Evolutionary conservation across 2,113 vertebrate genomes (phyloP).

Genomic region (Ammodytes marinus): DNA sequence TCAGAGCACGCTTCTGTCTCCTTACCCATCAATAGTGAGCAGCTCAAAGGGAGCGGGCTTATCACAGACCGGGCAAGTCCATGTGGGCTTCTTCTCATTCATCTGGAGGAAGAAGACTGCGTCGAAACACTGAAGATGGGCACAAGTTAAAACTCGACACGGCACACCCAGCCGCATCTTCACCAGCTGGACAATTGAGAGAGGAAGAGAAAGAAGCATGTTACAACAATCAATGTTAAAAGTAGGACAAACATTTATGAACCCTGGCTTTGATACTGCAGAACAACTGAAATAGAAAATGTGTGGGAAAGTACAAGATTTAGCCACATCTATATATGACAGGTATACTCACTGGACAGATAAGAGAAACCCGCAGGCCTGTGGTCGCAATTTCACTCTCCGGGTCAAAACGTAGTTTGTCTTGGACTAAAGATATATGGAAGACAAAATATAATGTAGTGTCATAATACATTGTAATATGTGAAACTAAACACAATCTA

Average conservation of each 20-base stretch:
- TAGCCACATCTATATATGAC: background rate
- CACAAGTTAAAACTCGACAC: conserved; percentile 95
- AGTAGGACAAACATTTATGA: background rate
- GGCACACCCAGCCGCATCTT: conserved; percentile 98
- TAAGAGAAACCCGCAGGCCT: conserved; percentile 95
- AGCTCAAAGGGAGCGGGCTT: conserved; percentile 97
- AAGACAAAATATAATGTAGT: background rate
- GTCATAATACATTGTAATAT: background rate
- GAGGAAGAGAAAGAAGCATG: conserved; percentile 1
- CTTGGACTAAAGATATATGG: conserved; percentile 87
- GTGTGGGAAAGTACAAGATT: background rate
- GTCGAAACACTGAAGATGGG: conserved; percentile 98
- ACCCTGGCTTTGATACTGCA: background rate
- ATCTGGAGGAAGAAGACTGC: conserved; percentile 99
- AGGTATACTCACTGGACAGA: conserved; percentile 92
- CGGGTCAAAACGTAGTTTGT: conserved; percentile 96
- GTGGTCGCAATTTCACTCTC: conserved; percentile 99
- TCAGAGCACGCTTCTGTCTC: conserved; percentile 10
- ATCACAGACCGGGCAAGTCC: conserved; percentile 98
- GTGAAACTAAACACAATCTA: background rate
- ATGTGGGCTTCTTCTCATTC: conserved; percentile 99
- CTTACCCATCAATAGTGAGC: conserved; percentile 97
- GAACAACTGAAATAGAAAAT: background rate
- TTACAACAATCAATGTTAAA: background rate
- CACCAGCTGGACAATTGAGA: conserved; percentile 87